Evolutionary conservation across 2,113 vertebrate genomes (phyloP).

Genomic region (Amazona vittata): DNA sequence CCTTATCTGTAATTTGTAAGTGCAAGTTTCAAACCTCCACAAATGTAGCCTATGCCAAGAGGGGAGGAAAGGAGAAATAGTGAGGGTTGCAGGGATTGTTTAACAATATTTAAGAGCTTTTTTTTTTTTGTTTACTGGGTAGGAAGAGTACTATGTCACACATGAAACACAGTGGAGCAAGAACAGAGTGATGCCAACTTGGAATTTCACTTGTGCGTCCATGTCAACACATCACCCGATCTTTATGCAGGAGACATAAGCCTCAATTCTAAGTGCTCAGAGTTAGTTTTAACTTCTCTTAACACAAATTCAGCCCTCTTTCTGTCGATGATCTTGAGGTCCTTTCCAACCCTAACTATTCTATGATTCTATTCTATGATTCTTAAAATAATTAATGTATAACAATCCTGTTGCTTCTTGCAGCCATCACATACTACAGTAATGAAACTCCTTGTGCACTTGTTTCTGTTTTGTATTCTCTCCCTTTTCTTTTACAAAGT

Average conservation of each 20-base stretch:
- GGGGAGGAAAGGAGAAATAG: neutral
- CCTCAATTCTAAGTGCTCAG: neutral
- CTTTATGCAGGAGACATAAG: neutral
- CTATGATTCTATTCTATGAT: neutral
- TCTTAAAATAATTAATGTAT: neutral
- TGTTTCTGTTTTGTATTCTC: neutral
- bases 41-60: neutral
- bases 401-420: neutral
- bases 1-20: neutral
- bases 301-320: neutral
- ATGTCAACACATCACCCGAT: rapidly evolving
- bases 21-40: neutral
- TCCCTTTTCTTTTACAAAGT: neutral
- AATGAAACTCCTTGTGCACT: neutral
- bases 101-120: neutral
- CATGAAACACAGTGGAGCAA: neutral
- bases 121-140: neutral
- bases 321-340: neutral
- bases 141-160: neutral
- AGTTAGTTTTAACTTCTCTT: neutral
- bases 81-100: neutral
- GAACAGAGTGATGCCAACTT: neutral
- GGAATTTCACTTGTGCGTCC: neutral
- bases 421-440: neutral
- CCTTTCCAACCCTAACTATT: no score